Percentiles rank a stretch among this genome's conserved stretches.
Evolutionary conservation across 1,140 invertebrate species (phyloP).

Genomic region (Zaprionus inermis): DNA sequence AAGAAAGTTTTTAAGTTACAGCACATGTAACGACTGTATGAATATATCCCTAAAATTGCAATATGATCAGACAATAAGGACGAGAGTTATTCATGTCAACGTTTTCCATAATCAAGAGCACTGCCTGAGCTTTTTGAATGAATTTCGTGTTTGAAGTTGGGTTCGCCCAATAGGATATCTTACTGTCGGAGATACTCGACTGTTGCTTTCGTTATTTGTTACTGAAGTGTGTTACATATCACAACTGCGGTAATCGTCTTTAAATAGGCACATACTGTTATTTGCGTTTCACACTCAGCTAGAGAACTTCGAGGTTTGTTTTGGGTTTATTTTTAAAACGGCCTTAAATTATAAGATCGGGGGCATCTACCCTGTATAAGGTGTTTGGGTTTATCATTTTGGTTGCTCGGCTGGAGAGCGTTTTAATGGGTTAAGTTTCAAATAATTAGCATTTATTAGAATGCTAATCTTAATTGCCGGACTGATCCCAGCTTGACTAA

Average conservation of each 20-base stretch:
- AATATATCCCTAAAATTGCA: too few species aligned
- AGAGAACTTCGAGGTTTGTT: background rate
- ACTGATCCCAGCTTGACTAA: constrained; percentile 43
- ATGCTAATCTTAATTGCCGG: constrained; percentile 13
- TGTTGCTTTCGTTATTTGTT: constrained; percentile 1
- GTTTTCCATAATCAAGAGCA: too few species aligned
- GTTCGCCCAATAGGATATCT: too few species aligned
- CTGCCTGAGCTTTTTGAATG: too few species aligned
- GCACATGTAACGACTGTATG: too few species aligned
- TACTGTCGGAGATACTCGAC: too few species aligned
- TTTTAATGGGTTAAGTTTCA: constrained; percentile 29
- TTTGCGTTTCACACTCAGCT: constrained; percentile 60
- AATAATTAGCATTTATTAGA: constrained; percentile 35
- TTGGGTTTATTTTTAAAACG: constrained; percentile 10
- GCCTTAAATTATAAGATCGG: background rate
- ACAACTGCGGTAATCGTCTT: constrained; percentile 54
- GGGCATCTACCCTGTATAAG: constrained; percentile 12
- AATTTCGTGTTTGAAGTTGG: too few species aligned
- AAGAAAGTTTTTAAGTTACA: too few species aligned
- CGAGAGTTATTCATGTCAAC: too few species aligned
- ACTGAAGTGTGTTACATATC: constrained; percentile 57
- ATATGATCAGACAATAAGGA: too few species aligned
- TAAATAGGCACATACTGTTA: constrained; percentile 55
- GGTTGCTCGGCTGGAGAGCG: background rate
- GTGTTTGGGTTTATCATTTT: background rate